These are phyloP conservation scores for Ammospiza caudacuta DNA, from an alignment of 2,113 vertebrate genomes.

Conservation along the genomic window DNA sequence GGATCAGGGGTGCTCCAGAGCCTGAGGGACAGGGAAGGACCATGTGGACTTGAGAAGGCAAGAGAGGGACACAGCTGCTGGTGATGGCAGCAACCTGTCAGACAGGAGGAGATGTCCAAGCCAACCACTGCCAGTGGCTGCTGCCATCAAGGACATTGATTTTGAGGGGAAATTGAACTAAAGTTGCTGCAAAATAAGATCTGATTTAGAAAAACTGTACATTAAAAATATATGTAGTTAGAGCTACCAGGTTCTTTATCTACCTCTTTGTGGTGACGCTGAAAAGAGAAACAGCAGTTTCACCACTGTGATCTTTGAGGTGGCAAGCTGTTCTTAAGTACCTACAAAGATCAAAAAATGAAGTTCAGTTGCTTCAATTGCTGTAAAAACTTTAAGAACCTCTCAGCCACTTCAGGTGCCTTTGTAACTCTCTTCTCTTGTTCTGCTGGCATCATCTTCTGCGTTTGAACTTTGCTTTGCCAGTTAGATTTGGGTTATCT, in stretches of 20 bases:
- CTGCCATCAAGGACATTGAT: not conserved
- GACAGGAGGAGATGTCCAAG: not conserved
- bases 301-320: not conserved
- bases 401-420: slow-evolving; percentile 22
- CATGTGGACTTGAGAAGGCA: not conserved
- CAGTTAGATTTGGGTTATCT: not conserved
- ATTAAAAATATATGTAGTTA: not conserved
- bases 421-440: slow-evolving; percentile 2
- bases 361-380: not conserved
- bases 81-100: not conserved
- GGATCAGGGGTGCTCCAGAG: not conserved
- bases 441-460: not conserved
- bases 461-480: slow-evolving; percentile 37
- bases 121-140: not conserved
- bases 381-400: slow-evolving; percentile 1
- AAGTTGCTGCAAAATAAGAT: not conserved
- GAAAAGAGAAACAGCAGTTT: slow-evolving; percentile 8
- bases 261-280: not conserved
- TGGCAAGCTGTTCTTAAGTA: slow-evolving; percentile 7
- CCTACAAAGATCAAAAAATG: slow-evolving; percentile 31
- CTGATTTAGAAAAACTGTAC: not conserved
- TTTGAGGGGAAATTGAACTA: not conserved
- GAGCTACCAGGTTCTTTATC: not conserved
- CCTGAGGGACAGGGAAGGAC: not conserved
- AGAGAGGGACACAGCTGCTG: not conserved